A percentile compares a stretch with the other conserved stretches of the same genome.
Evolutionary conservation across 2,113 vertebrate genomes (phyloP).

Genomic region (Coracopsis vasa): DNA sequence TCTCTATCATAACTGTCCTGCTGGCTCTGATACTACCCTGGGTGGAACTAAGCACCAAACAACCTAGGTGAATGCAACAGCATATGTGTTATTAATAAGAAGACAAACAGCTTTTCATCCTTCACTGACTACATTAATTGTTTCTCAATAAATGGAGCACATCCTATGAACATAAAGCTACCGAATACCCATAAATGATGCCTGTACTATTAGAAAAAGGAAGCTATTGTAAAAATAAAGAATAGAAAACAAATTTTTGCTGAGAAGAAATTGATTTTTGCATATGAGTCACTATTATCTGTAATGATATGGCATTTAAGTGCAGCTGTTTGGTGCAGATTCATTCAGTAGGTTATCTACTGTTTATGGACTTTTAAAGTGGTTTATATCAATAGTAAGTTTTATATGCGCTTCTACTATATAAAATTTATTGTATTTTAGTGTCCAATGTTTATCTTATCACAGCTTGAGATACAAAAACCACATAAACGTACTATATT

Average conservation of each 20-base stretch:
- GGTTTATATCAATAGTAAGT: neutral
- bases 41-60: neutral
- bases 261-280: neutral
- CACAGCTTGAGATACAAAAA: neutral
- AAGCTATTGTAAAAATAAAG: neutral
- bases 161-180: neutral
- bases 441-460: neutral
- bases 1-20: neutral
- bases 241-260: neutral
- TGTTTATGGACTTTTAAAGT: neutral
- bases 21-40: neutral
- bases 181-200: neutral
- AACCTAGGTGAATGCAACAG: neutral
- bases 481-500: neutral
- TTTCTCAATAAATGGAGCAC: slow-evolving; percentile 18
- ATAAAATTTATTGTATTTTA: neutral
- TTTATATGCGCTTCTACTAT: neutral
- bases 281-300: neutral
- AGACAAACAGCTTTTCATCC: neutral
- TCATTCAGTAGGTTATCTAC: neutral
- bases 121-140: slow-evolving; percentile 41
- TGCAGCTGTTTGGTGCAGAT: neutral
- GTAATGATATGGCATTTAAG: neutral
- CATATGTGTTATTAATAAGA: slow-evolving; percentile 1
- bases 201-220: neutral